Evolutionary conservation across 2,113 vertebrate species (phyloP).

Genomic region (Chionodraco myersi): DNA sequence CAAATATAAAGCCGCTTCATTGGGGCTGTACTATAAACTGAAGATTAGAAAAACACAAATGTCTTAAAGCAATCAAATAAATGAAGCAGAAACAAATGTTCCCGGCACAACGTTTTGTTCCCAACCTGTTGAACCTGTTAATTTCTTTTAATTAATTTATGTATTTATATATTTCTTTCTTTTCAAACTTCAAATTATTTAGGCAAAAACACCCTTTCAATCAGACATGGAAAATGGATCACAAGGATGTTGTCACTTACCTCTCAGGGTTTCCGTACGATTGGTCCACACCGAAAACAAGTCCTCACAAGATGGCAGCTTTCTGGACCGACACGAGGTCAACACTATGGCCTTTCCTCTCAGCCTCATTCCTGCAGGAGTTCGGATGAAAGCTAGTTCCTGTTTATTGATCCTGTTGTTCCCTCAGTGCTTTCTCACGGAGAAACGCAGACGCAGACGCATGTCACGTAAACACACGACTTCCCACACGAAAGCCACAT

Average conservation of each 20-base stretch:
- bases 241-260: not conserved
- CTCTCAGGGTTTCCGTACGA: not conserved
- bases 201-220: no score
- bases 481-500: not conserved
- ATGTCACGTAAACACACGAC: not conserved
- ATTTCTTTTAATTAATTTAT: no score
- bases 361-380: not conserved
- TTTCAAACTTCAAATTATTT: no score
- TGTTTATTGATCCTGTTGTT: constrained; percentile 71
- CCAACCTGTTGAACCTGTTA: no score
- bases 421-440: not conserved
- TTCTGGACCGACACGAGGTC: constrained; percentile 6
- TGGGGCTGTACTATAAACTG: no score
- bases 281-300: not conserved
- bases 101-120: no score
- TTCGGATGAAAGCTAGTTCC: constrained; percentile 60
- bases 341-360: constrained; percentile 29
- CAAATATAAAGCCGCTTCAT: no score
- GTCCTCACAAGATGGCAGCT: not conserved
- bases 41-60: no score
- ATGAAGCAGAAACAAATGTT: no score
- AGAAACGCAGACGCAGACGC: constrained; percentile 7
- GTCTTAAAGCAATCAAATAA: no score
- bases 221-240: no score
- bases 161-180: no score